phyloP scores from a whole-genome alignment of 1,140 invertebrate species.

The Venustaconcha ellipsiformis region DNA sequence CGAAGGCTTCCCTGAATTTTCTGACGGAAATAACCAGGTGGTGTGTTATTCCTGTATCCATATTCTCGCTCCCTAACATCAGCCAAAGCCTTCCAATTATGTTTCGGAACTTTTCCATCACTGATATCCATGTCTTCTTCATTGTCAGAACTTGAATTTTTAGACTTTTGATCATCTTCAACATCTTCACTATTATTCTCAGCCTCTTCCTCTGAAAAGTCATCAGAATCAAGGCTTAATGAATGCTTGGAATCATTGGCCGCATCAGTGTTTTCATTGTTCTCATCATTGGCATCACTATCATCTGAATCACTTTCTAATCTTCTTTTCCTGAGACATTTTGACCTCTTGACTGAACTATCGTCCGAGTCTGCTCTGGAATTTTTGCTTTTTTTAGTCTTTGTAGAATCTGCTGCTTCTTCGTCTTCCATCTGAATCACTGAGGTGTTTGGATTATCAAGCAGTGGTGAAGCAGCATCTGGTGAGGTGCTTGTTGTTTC shows the following conservation, averaged over 20 bases:
- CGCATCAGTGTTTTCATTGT: constrained; percentile 5
- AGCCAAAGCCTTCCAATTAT: constrained; percentile 76
- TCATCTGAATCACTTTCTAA: constrained; percentile 42
- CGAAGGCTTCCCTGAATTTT: constrained; percentile 86
- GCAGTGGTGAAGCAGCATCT: not conserved
- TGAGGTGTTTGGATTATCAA: not conserved
- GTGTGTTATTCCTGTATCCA: constrained; percentile 46
- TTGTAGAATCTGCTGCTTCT: not conserved
- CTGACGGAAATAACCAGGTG: constrained; percentile 75
- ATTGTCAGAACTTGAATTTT: constrained; percentile 8
- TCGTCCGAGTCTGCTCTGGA: not conserved
- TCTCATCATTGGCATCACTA: constrained; percentile 45
- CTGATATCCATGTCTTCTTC: constrained; percentile 43
- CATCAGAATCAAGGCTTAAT: constrained; percentile 53
- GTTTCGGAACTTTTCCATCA: constrained; percentile 75
- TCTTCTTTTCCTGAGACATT: constrained; percentile 34
- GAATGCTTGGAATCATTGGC: constrained; percentile 10
- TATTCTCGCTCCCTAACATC: constrained; percentile 64
- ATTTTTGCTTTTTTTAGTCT: not conserved
- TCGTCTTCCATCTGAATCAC: not conserved
- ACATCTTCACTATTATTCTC: constrained; percentile 18
- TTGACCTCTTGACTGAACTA: constrained; percentile 20
- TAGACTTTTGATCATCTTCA: constrained; percentile 16
- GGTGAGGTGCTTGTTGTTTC: not conserved
- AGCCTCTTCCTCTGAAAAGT: constrained; percentile 61